Evolutionary conservation across 1,140 invertebrate species (phyloP), one percentile per base, ranked within the genome.

Genomic region (Micrasema minimum): DNA sequence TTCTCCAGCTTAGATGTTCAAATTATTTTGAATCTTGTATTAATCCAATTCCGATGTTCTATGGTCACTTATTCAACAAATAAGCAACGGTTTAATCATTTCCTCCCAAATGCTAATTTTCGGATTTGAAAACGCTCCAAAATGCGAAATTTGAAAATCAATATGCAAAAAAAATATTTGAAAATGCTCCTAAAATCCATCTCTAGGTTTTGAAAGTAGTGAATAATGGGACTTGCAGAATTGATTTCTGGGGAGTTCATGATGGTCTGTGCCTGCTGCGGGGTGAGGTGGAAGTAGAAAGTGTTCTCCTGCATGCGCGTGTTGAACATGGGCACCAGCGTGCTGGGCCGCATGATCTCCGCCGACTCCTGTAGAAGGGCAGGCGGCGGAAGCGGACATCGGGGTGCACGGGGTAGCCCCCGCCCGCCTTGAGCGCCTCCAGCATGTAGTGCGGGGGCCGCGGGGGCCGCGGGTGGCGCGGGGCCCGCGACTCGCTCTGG

Each of bases 271-370:
- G 93, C 92, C 82, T 96, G 93, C 77, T 93, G 89, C 26, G 93
- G 93, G 9, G 93, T 95, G 12, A 96, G 81, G 79, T 93, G 92
- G 81, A 96, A 96, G 57, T 89, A 87, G 78, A 93, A 95, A 57
- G 86, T 87, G 11, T 87, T 88, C 77, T 96, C 93, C 78, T 96
- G 93, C 59, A 90, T 87, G 71, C 92, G 82, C 72, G 88, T 84
- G 7, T 83, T 82, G 61, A 86, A 88, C 72, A 88, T 87, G n/a
- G 91, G 88, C 76, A 90, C 84, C 70, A 96, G 82, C 79, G 90
- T 65, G 43, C 64, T 71, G 31, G 94, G 93, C 82, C 93, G 93
- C 10, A 96, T 80, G 4, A 96, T 81, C 80, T 95, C 93, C 26
- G 85, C 88, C 20, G 93, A 76, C 46, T 93, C 82, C 79, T 96